These are phyloP conservation scores for Dicyrtomina minuta DNA, from an alignment of 2,888 invertebrate genomes.

Conservation along the genomic window DNA sequence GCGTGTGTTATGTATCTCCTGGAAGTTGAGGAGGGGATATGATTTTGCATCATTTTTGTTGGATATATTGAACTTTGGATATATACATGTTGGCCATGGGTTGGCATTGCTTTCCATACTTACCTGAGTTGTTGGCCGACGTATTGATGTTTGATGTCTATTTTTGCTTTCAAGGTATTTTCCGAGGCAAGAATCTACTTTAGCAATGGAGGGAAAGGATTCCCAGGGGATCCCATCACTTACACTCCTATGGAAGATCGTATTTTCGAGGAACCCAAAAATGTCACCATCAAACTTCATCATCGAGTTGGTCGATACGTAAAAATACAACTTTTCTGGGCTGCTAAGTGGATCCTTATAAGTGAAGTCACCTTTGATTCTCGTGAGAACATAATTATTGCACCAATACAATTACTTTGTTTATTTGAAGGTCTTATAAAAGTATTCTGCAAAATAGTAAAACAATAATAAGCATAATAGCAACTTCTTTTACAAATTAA, in stretches of 20 bases:
- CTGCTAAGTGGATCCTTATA: slow-evolving; percentile 82
- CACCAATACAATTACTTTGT: no score
- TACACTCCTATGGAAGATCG: slow-evolving; percentile 69
- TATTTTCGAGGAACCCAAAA: slow-evolving; percentile 77
- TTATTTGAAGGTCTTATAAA: no score
- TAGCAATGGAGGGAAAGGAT: slow-evolving; percentile 77
- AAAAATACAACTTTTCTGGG: slow-evolving; percentile 74
- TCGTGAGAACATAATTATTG: slow-evolving; percentile 62
- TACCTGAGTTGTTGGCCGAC: slow-evolving; percentile 11
- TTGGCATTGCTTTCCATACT: slow-evolving; percentile 20
- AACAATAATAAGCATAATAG: no score
- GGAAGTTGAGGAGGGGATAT: slow-evolving; percentile 5
- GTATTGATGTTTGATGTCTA: slow-evolving; percentile 30
- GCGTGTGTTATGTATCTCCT: neutral
- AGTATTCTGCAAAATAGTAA: no score
- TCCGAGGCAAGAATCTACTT: slow-evolving; percentile 76
- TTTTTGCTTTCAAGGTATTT: slow-evolving; percentile 66
- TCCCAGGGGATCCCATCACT: slow-evolving; percentile 73
- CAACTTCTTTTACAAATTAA: no score
- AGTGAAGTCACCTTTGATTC: slow-evolving; percentile 87
- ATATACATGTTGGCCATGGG: no score
- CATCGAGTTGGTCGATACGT: slow-evolving; percentile 79
- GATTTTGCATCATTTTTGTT: no score
- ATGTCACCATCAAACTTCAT: slow-evolving; percentile 78
- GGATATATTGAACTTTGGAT: no score